A percentile compares a stretch with the other conserved stretches of the same genome.
phyloP scores from a whole-genome alignment of 2,888 invertebrate species.

The Teinopalpus imperialis region DNA sequence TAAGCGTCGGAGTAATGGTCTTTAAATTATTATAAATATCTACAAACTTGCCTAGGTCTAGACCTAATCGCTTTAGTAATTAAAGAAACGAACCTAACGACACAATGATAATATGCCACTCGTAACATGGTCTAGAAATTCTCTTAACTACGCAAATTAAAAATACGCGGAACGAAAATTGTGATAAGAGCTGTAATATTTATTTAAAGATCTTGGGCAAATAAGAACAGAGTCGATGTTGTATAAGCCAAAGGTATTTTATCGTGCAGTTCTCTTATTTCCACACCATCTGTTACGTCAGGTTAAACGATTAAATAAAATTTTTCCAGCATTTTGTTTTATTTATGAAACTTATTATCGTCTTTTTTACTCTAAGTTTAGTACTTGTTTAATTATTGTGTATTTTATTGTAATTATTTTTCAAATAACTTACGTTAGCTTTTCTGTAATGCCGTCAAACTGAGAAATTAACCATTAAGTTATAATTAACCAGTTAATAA shows the following conservation, averaged over 20 bases:
- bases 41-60: slow-evolving; percentile 36
- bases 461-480: too few relatives aligned
- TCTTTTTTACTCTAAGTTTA: too few relatives aligned
- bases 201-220: slow-evolving; percentile 3
- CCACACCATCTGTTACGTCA: not conserved
- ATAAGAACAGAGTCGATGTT: not conserved
- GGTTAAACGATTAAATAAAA: too few relatives aligned
- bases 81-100: slow-evolving; percentile 20
- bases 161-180: slow-evolving; percentile 4
- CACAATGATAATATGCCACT: slow-evolving; percentile 16
- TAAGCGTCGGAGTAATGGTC: slow-evolving; percentile 34
- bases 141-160: slow-evolving; percentile 12
- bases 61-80: slow-evolving; percentile 41
- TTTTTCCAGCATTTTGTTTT: too few relatives aligned
- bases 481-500: too few relatives aligned
- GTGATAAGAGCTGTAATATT: not conserved
- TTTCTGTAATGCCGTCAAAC: too few relatives aligned
- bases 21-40: slow-evolving; percentile 48
- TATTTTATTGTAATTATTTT: too few relatives aligned
- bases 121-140: slow-evolving; percentile 2
- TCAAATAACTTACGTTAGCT: too few relatives aligned
- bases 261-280: slow-evolving; percentile 11
- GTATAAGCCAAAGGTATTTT: not conserved
- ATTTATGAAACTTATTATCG: too few relatives aligned
- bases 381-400: too few relatives aligned